Percentiles rank a stretch among this genome's conserved stretches.
These are phyloP conservation scores for Physella acuta DNA, from an alignment of 1,140 invertebrate genomes.

Conservation along the genomic window DNA sequence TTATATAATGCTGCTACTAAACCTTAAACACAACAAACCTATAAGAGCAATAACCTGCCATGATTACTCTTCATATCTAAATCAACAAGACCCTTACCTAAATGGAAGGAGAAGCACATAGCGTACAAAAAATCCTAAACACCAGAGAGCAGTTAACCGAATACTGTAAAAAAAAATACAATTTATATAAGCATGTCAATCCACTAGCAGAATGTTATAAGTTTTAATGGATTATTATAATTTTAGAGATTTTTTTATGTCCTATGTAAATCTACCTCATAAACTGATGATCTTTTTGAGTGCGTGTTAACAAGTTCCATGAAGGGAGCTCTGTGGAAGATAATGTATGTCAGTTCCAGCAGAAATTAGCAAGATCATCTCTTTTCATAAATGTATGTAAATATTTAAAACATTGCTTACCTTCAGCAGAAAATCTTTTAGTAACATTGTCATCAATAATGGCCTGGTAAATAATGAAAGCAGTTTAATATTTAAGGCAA, in stretches of 20 bases:
- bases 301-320: constrained; percentile 53
- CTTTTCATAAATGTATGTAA: too few relatives aligned
- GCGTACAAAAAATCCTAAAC: constrained; percentile 45
- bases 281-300: constrained; percentile 46
- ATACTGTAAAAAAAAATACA: constrained; percentile 35
- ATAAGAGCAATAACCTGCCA: too few relatives aligned
- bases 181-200: not conserved
- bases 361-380: too few relatives aligned
- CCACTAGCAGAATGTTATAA: not conserved
- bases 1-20: too few relatives aligned
- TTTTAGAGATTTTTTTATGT: not conserved
- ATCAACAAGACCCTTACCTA: constrained; percentile 37
- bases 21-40: too few relatives aligned
- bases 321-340: constrained; percentile 45
- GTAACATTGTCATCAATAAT: constrained; percentile 56
- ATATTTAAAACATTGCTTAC: constrained; percentile 32
- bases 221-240: not conserved
- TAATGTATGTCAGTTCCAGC: too few relatives aligned
- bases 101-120: constrained; percentile 50
- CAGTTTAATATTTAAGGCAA: too few relatives aligned
- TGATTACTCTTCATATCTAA: too few relatives aligned
- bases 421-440: constrained; percentile 51
- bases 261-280: constrained; percentile 46
- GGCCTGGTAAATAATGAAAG: constrained; percentile 34
- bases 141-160: constrained; percentile 46